These are phyloP conservation scores for Pectinophora gossypiella DNA, from an alignment of 1,140 invertebrate genomes.

Conservation along the genomic window DNA sequence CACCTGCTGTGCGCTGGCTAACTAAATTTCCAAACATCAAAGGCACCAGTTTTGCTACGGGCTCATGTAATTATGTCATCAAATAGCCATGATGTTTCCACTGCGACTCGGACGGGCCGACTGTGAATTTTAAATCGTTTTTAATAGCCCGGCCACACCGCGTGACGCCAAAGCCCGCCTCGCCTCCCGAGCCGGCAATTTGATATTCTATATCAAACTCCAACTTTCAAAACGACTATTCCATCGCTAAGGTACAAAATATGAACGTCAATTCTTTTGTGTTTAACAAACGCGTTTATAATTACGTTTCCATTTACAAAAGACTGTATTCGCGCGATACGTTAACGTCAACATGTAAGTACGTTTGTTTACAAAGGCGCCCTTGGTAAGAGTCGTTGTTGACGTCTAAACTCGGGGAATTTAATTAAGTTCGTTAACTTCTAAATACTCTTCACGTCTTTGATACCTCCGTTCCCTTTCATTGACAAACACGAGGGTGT, in stretches of 20 bases:
- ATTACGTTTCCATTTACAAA: slow-evolving; percentile 57
- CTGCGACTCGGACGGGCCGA: slow-evolving; percentile 47
- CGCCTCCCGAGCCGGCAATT: slow-evolving; percentile 37
- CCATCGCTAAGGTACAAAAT: slow-evolving; percentile 8
- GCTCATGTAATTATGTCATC: slow-evolving; percentile 55
- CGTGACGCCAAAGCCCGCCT: slow-evolving; percentile 44
- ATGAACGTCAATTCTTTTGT: slow-evolving; percentile 23
- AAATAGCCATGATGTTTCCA: slow-evolving; percentile 49
- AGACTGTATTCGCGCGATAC: slow-evolving; percentile 57
- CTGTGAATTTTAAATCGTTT: slow-evolving; percentile 72
- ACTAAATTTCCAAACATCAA: slow-evolving; percentile 31
- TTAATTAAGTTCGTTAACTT: slow-evolving; percentile 75
- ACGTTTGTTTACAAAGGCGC: slow-evolving; percentile 61
- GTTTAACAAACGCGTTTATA: slow-evolving; percentile 36
- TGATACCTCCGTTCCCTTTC: slow-evolving; percentile 62
- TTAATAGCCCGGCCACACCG: slow-evolving; percentile 49
- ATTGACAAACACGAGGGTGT: slow-evolving; percentile 57
- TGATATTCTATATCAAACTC: slow-evolving; percentile 32
- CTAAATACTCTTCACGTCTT: slow-evolving; percentile 74
- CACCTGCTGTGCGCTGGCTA: slow-evolving; percentile 4
- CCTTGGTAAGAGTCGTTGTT: slow-evolving; percentile 60
- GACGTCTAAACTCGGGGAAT: slow-evolving; percentile 66
- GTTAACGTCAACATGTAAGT: slow-evolving; percentile 69
- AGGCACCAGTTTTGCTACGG: slow-evolving; percentile 37
- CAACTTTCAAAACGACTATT: slow-evolving; percentile 5